Conservation (phyloP, 2,113 vertebrate genomes). For the Neopipo cinnamomea region DNA sequence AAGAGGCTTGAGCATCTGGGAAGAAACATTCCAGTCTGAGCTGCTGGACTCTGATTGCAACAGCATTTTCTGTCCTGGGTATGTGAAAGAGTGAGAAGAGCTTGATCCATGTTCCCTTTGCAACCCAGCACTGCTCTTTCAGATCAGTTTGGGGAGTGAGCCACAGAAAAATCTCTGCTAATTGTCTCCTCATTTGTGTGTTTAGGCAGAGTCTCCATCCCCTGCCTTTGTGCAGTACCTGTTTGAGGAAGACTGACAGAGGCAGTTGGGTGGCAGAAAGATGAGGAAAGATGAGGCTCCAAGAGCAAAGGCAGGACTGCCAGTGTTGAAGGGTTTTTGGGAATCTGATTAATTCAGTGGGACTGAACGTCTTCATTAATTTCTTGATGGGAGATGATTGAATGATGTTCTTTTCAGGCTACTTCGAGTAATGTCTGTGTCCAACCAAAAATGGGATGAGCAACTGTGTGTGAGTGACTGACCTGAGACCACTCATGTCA, state of each 20-base stretch:
- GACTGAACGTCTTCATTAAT: neutral
- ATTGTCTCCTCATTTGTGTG: neutral
- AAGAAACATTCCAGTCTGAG: neutral
- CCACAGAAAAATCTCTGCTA: neutral
- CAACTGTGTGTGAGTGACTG: neutral
- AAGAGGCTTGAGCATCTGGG: neutral
- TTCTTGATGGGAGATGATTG: neutral
- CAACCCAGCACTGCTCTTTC: neutral
- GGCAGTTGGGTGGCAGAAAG: neutral
- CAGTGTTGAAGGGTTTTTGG: accelerated
- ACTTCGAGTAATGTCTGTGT: neutral
- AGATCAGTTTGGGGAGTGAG: neutral
- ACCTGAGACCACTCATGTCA: neutral
- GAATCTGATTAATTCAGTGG: neutral
- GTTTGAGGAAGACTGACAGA: neutral
- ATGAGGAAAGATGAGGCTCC: neutral
- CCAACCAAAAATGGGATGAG: neutral
- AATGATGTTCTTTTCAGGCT: neutral
- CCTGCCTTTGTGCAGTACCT: neutral
- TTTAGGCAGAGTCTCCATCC: neutral
- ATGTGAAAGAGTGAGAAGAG: neutral
- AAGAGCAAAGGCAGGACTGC: accelerated
- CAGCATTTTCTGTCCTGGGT: accelerated
- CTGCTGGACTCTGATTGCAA: neutral
- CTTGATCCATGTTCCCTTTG: accelerated